Evolutionary conservation across 1,140 invertebrate genomes (phyloP), one percentile per base, ranked within the genome.

Genomic region (Drosophila bocqueti): DNA sequence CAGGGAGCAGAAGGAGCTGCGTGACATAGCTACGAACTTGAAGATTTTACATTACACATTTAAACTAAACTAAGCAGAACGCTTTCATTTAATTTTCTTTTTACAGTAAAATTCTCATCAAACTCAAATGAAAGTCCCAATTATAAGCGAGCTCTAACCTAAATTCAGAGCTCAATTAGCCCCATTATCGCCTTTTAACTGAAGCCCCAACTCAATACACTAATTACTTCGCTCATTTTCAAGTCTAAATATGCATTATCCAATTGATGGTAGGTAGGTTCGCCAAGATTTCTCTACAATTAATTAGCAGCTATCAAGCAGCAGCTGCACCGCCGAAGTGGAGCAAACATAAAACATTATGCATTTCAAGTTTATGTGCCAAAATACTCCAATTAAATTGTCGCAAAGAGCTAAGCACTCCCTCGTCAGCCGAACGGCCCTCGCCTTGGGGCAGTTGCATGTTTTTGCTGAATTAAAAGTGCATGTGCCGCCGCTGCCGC

Each of bases 391-490:
- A 85, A 85, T 85, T 85, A 85, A 82, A 85, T 76, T 85, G 83
- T 87, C 84, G 78, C 67, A 57, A 45, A 76, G 55, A 57, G 54
- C 36, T 7, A 34, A 38, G 52, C 45, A 75, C 54, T 54, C 55
- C 65, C 49, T 26, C 54, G 21, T 42, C 36, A 26, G 40, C n/a
- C 24, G n/a, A 8, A 16, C 31, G 13, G 29, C 16, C 50, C 42
- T 18, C 50, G 58, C 58, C 47, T 57, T 26, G 65, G 67, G 68
- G 69, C 66, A 82, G 85, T 87, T 87, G 84, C 84, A 87, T 87
- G 84, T 89, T 87, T 90, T 90, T 84, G 85, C 81, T 87, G 85
- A 89, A 87, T 87, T 87, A 87, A 79, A 87, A 83, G 77, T 79
- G 52, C 84, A 80, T 81, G 80, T 85, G 69, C 36, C 31, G 31